Evolutionary conservation across 1,140 invertebrate species (phyloP).

Genomic region (Diorhabda elongata): DNA sequence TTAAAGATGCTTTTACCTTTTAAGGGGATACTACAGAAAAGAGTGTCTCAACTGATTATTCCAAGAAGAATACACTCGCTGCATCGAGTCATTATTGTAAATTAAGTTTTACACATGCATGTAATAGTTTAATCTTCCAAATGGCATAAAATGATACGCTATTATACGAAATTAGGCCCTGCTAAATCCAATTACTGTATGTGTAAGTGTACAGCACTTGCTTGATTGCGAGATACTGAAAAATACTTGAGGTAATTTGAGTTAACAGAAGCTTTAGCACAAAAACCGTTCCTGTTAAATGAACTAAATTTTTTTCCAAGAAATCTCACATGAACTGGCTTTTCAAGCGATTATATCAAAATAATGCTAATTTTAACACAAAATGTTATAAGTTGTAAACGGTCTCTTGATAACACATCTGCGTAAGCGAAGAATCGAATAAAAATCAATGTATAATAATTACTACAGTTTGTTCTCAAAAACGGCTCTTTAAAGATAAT

Average conservation of each 20-base stretch:
- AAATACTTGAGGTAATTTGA: neutral
- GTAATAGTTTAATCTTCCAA: conserved; percentile 1
- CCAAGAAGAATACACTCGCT: neutral
- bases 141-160: conserved; percentile 2
- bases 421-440: too few species aligned
- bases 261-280: neutral
- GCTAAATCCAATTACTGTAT: neutral
- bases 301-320: neutral
- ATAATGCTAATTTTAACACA: too few species aligned
- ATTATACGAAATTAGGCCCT: neutral
- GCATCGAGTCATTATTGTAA: neutral
- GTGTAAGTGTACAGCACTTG: neutral
- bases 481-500: too few species aligned
- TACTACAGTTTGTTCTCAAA: too few species aligned
- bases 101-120: conserved; percentile 2
- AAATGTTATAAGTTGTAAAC: too few species aligned
- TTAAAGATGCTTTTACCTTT: neutral
- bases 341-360: neutral
- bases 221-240: neutral
- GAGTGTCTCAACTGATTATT: neutral
- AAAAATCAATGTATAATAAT: too few species aligned
- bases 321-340: neutral
- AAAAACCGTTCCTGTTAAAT: neutral
- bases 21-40: neutral
- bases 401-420: too few species aligned